A percentile compares a stretch with the other conserved stretches of the same genome.
These are phyloP conservation scores for Dendroctonus ponderosae DNA, from an alignment of 1,140 invertebrate genomes.

Conservation along the genomic window DNA sequence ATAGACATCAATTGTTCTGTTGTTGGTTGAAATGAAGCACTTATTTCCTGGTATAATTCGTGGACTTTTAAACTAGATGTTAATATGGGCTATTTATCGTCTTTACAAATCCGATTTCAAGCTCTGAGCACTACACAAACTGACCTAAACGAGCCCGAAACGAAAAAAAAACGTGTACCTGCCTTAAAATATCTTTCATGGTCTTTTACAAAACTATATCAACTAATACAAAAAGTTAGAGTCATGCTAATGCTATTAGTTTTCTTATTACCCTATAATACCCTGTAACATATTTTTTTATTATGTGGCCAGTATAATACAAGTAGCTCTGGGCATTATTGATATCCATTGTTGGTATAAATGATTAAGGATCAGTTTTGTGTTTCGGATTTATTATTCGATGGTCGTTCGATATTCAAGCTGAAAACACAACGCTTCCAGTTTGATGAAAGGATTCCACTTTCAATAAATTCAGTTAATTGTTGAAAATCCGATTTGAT, in stretches of 20 bases:
- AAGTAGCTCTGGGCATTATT: conserved; percentile 23
- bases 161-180: conserved; percentile 3
- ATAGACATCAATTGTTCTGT: too few species aligned
- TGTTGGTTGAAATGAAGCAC: too few species aligned
- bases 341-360: conserved; percentile 26
- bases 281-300: conserved; percentile 32
- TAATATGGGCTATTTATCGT: too few species aligned
- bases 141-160: neutral
- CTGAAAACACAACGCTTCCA: conserved; percentile 9
- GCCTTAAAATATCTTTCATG: conserved; percentile 32
- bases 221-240: conserved; percentile 34
- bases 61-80: too few species aligned
- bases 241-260: conserved; percentile 44
- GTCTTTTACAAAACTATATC: conserved; percentile 36
- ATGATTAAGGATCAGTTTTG: conserved; percentile 24
- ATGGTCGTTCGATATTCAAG: conserved; percentile 10
- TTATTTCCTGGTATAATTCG: too few species aligned
- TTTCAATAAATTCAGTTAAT: too few species aligned
- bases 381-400: conserved; percentile 17
- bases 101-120: too few species aligned
- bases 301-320: conserved; percentile 29
- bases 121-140: neutral
- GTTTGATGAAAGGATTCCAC: neutral
- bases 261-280: conserved; percentile 38
- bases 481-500: too few species aligned